Conservation (phyloP, 2,888 invertebrate genomes). For the Shargacucullia verbasci region DNA sequence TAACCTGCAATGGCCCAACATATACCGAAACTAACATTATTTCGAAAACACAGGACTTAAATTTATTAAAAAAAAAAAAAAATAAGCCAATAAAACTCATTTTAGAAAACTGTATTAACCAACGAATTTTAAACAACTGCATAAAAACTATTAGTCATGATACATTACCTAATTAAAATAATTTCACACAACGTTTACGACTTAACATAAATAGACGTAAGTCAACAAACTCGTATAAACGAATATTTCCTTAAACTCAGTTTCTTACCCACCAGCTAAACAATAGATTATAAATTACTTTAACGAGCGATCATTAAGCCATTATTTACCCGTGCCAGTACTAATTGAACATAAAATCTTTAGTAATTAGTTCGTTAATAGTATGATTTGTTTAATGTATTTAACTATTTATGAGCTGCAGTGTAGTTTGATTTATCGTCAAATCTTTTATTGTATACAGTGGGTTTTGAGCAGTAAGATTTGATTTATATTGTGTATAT, state of each 20-base stretch:
- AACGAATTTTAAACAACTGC: no score
- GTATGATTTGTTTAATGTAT: slow-evolving; percentile 27
- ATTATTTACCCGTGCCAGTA: slow-evolving; percentile 56
- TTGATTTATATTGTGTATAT: no score
- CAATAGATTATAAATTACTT: slow-evolving; percentile 62
- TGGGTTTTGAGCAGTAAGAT: no score
- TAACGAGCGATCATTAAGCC: slow-evolving; percentile 57
- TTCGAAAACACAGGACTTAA: no score
- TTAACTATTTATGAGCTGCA: slow-evolving; percentile 35
- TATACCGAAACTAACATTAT: no score
- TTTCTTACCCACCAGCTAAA: slow-evolving; percentile 43
- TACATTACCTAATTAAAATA: slow-evolving; percentile 10
- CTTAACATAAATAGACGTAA: slow-evolving; percentile 26
- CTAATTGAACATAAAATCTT: slow-evolving; percentile 62
- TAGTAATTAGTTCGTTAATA: slow-evolving; percentile 54
- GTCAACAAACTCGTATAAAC: slow-evolving; percentile 35
- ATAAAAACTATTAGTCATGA: neutral
- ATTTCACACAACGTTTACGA: slow-evolving; percentile 36
- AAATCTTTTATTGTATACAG: slow-evolving; percentile 12
- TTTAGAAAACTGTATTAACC: no score
- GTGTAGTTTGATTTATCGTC: slow-evolving; percentile 36
- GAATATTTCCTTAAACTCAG: slow-evolving; percentile 20
- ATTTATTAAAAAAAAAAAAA: no score
- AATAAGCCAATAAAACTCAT: no score
- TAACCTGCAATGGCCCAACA: no score